A percentile compares a stretch with the other conserved stretches of the same genome.
Evolutionary conservation across 2,113 vertebrate species (phyloP).

Genomic region (Smithornis capensis): DNA sequence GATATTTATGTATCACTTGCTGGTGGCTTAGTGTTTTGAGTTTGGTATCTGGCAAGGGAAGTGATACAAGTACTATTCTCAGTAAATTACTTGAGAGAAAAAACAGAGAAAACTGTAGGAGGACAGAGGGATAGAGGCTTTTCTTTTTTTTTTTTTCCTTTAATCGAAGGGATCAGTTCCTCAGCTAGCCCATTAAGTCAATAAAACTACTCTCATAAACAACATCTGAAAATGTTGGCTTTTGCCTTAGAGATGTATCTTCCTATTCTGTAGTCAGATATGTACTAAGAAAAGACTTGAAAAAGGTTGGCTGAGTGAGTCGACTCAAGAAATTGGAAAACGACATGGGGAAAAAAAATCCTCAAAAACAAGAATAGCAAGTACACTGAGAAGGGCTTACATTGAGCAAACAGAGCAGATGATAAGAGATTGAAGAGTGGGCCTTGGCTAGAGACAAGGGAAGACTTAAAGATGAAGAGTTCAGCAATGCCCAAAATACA

Average conservation of each 20-base stretch:
- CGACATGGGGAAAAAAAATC: not conserved
- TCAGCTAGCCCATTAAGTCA: not conserved
- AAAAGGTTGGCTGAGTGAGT: slow-evolving; percentile 12
- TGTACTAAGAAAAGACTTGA: slow-evolving; percentile 36
- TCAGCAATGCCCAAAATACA: slow-evolving; percentile 22
- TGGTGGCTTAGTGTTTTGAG: not conserved
- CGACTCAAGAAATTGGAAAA: slow-evolving; percentile 34
- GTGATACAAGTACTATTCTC: not conserved
- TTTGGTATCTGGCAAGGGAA: not conserved
- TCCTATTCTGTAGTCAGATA: not conserved
- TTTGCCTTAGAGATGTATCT: slow-evolving; percentile 19
- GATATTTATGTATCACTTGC: not conserved
- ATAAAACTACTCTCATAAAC: slow-evolving; percentile 2
- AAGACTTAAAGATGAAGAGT: not conserved
- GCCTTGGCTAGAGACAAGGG: slow-evolving; percentile 12
- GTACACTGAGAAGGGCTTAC: not conserved
- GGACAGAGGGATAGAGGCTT: not conserved
- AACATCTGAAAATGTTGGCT: slow-evolving; percentile 40
- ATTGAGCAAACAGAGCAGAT: not conserved
- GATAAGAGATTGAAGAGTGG: not conserved
- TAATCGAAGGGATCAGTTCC: not conserved
- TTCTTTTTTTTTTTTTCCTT: not conserved
- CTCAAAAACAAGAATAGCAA: slow-evolving; percentile 19
- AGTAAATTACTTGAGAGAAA: not conserved
- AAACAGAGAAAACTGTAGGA: not conserved